Evolutionary conservation across 2,113 vertebrate species (phyloP).

Genomic region (Hypomesus transpacificus): DNA sequence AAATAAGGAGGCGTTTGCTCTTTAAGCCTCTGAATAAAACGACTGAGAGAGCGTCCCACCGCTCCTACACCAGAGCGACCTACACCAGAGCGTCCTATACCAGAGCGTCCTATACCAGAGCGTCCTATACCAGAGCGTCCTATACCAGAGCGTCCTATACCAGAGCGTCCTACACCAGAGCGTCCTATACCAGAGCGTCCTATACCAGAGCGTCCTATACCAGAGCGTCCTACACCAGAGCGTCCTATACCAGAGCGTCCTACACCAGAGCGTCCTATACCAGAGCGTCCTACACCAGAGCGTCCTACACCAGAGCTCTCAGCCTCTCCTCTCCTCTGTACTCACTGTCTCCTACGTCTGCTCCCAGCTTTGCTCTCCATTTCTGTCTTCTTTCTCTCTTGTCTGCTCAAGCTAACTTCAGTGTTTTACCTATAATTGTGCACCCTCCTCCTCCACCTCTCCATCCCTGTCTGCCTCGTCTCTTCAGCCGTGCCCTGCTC

Average conservation of each 20-base stretch:
- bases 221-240: neutral
- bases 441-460: neutral
- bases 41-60: neutral
- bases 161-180: neutral
- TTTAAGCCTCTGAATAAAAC: conserved; percentile 40
- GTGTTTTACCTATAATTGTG: conserved; percentile 21
- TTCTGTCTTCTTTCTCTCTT: conserved; percentile 13
- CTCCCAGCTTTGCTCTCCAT: neutral
- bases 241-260: neutral
- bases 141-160: conserved; percentile 8
- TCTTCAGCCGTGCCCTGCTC: conserved; percentile 30
- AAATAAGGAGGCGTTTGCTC: conserved; percentile 31
- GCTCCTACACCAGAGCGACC: neutral
- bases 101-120: neutral
- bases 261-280: conserved; percentile 1
- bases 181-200: neutral
- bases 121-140: neutral
- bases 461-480: conserved; percentile 16
- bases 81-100: conserved; percentile 8
- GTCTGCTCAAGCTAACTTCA: conserved; percentile 27
- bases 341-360: neutral
- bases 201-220: conserved; percentile 8
- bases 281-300: neutral
- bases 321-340: conserved; percentile 4
- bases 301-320: neutral